phyloP scores from a whole-genome alignment of 2,888 invertebrate genomes.

The Galerucella nymphaeae region DNA sequence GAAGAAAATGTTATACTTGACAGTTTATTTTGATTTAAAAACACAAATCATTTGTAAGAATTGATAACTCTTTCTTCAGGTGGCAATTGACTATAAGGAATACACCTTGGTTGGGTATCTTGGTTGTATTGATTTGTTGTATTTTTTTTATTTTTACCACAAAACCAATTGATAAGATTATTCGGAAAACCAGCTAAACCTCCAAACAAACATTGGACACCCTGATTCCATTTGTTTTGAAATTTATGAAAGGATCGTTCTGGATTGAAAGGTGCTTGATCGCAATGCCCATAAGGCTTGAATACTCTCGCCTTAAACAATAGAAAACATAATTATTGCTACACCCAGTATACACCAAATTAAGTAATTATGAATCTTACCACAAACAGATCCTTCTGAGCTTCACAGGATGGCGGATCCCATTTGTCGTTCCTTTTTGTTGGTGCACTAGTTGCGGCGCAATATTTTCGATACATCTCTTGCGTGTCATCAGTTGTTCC shows the following conservation, averaged over 20 bases:
- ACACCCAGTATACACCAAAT: too few relatives aligned
- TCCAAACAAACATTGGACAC: conserved; percentile 48
- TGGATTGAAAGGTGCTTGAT: conserved; percentile 49
- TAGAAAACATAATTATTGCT: too few relatives aligned
- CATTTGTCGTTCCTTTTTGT: conserved; percentile 43
- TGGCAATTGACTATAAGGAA: conserved; percentile 29
- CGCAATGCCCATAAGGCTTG: conserved; percentile 49
- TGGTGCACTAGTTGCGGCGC: conserved; percentile 45
- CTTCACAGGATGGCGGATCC: conserved; percentile 53
- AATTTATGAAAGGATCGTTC: conserved; percentile 46
- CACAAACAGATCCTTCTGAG: conserved; percentile 52
- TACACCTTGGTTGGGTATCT: conserved; percentile 23
- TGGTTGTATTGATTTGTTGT: neutral
- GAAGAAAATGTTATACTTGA: too few relatives aligned
- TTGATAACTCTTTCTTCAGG: conserved; percentile 20
- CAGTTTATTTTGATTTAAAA: too few relatives aligned
- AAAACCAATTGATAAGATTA: conserved; percentile 41
- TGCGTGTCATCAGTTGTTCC: conserved; percentile 62
- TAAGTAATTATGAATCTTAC: too few relatives aligned
- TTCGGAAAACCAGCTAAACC: conserved; percentile 52
- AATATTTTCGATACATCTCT: conserved; percentile 58
- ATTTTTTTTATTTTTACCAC: conserved; percentile 13
- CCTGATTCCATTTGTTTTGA: conserved; percentile 53
- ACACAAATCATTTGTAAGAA: conserved; percentile 18
- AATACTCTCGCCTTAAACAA: conserved; percentile 42